phyloP scores from a whole-genome alignment of 2,888 invertebrate genomes.

The Tenthredo mesomela region DNA sequence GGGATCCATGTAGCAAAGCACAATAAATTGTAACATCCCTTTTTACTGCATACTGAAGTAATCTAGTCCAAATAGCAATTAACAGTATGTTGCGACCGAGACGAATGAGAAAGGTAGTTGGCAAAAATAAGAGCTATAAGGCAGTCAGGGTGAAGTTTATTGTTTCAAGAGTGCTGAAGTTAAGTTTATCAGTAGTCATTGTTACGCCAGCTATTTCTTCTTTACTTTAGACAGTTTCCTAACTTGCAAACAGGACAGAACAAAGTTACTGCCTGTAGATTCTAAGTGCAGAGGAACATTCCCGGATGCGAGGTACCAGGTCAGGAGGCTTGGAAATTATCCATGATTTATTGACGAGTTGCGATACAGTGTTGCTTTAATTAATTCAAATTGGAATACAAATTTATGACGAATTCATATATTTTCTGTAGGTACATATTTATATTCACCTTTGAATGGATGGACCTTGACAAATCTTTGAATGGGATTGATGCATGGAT shows the following conservation, averaged over 20 bases:
- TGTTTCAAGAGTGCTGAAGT: background rate
- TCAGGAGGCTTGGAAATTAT: background rate
- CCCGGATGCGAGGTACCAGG: background rate
- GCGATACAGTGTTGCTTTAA: background rate
- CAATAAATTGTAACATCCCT: background rate
- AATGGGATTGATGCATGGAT: background rate
- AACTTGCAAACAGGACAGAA: background rate
- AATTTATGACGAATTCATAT: background rate
- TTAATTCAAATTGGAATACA: background rate
- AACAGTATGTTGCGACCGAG: background rate
- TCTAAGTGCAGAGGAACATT: background rate
- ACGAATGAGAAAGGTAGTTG: background rate
- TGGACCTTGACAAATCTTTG: background rate
- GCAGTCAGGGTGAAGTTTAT: background rate
- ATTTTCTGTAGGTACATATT: background rate
- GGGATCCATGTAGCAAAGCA: background rate
- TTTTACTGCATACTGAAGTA: background rate
- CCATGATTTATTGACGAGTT: background rate
- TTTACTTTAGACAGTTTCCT: background rate
- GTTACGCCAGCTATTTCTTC: background rate
- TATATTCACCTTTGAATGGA: background rate
- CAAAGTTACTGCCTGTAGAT: conserved; percentile 8
- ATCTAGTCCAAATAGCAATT: background rate
- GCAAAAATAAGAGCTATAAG: background rate
- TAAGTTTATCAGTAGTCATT: background rate